Evolutionary conservation across 2,113 vertebrate genomes (phyloP).

Genomic region (Astur gentilis): DNA sequence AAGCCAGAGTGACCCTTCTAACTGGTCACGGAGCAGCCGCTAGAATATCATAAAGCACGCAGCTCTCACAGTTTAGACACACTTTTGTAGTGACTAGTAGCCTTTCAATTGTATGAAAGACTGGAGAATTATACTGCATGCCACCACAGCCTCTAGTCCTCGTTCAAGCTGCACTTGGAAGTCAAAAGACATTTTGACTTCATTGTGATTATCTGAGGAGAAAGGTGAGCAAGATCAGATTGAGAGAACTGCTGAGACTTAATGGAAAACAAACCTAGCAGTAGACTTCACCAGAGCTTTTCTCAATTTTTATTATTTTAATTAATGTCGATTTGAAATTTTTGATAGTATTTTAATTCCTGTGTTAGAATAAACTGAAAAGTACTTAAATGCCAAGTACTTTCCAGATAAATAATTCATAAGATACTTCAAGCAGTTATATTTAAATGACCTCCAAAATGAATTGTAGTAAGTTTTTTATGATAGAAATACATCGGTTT

Average conservation of each 20-base stretch:
- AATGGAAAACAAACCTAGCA: not conserved
- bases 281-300: not conserved
- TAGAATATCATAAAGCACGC: not conserved
- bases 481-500: not conserved
- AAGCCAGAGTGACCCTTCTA: not conserved
- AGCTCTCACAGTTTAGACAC: not conserved
- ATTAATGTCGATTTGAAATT: not conserved
- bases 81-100: not conserved
- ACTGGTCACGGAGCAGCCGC: not conserved
- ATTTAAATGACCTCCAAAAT: not conserved
- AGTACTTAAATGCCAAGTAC: not conserved
- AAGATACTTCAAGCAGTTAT: not conserved
- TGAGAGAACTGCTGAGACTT: not conserved
- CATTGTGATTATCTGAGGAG: not conserved
- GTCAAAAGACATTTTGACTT: not conserved
- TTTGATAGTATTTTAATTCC: not conserved
- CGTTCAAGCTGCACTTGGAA: not conserved
- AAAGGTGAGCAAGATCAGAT: not conserved
- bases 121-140: not conserved
- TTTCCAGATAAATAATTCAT: not conserved
- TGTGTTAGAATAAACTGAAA: not conserved
- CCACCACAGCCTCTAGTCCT: not conserved
- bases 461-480: not conserved
- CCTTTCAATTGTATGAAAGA: not conserved
- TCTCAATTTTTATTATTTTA: not conserved